phyloP scores from a whole-genome alignment of 2,113 vertebrate species.

The Tringa solitaria region DNA sequence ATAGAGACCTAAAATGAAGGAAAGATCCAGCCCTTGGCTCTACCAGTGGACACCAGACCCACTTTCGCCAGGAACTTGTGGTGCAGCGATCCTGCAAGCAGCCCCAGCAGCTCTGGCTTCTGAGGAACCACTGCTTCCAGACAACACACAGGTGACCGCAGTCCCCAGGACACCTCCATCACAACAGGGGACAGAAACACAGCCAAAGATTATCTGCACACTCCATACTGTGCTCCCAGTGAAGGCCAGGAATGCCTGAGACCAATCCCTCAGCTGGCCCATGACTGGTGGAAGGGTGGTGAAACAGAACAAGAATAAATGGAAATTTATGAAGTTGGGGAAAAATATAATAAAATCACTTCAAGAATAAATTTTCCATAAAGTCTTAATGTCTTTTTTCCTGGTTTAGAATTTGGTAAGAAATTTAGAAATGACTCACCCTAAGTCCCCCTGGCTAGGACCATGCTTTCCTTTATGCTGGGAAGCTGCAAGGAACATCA shows the following conservation, averaged over 20 bases:
- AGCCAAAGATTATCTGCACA: not conserved
- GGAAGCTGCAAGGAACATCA: not conserved
- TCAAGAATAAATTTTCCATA: not conserved
- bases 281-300: not conserved
- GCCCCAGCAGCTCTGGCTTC: not conserved
- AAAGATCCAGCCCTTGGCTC: not conserved
- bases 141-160: not conserved
- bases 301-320: not conserved
- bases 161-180: not conserved
- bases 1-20: not conserved
- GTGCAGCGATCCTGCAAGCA: not conserved
- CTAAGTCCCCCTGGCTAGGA: not conserved
- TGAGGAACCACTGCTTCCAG: not conserved
- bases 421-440: not conserved
- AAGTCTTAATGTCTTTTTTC: not conserved
- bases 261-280: not conserved
- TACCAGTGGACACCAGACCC: not conserved
- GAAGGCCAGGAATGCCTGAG: not conserved
- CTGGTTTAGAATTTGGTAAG: not conserved
- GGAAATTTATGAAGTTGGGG: not conserved
- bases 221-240: not conserved
- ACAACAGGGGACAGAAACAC: not conserved
- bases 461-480: not conserved
- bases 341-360: not conserved
- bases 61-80: not conserved